A percentile compares a stretch with the other conserved stretches of the same genome.
phyloP scores from a whole-genome alignment of 2,888 invertebrate genomes.

The Heliconius ismenius region DNA sequence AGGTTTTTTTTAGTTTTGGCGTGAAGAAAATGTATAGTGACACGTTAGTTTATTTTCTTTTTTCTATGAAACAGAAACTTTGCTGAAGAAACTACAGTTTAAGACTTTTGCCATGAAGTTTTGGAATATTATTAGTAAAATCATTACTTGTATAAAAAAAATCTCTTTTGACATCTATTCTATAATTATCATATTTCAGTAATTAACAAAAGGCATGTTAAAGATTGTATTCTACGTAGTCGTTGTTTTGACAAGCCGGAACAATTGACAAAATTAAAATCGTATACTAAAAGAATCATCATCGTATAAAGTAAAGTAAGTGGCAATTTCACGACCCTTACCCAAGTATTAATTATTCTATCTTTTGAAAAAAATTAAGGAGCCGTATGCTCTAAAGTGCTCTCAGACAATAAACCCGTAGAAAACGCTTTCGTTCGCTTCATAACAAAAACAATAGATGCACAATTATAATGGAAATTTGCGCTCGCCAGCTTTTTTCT shows the following conservation, averaged over 20 bases:
- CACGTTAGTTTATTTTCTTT: neutral
- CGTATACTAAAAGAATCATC: neutral
- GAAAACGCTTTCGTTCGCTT: conserved; percentile 58
- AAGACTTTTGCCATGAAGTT: too few species aligned
- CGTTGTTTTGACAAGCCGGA: neutral
- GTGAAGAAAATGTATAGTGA: neutral
- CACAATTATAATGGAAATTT: conserved; percentile 78
- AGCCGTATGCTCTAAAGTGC: conserved; percentile 28
- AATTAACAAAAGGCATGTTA: neutral
- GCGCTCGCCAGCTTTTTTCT: conserved; percentile 73
- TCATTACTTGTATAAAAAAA: neutral
- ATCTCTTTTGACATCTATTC: neutral
- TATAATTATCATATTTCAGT: neutral
- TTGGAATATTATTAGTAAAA: neutral
- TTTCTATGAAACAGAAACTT: neutral
- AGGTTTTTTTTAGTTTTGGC: neutral
- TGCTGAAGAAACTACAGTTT: too few species aligned
- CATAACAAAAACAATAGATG: conserved; percentile 75
- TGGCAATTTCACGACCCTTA: conserved; percentile 24
- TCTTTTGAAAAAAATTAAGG: conserved; percentile 28
- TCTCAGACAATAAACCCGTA: conserved; percentile 29
- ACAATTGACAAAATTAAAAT: neutral
- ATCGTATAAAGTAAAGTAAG: conserved; percentile 6
- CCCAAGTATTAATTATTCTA: conserved; percentile 3
- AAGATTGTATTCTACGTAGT: neutral